Percentiles rank a stretch among this genome's conserved stretches.
Conservation (phyloP, 1,140 invertebrate species). For the Heliconius hewitsoni region DNA sequence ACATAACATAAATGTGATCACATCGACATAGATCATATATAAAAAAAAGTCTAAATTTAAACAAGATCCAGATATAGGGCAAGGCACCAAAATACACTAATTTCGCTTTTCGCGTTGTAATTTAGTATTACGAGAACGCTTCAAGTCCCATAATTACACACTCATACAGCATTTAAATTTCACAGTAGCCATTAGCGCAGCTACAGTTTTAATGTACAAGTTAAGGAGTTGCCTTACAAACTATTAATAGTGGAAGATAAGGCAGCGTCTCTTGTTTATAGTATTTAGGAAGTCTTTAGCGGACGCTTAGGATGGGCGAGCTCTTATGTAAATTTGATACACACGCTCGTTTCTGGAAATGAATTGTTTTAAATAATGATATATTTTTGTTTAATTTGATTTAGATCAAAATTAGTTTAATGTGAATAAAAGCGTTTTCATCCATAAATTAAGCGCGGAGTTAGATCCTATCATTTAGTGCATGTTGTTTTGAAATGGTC, state of each 20-base stretch:
- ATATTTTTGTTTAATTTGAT: no score
- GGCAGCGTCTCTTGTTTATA: constrained; percentile 41
- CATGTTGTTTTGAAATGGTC: no score
- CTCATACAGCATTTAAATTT: constrained; percentile 39
- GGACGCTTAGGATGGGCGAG: constrained; percentile 30
- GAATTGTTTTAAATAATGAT: not conserved
- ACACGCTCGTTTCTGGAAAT: not conserved
- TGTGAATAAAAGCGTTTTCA: no score
- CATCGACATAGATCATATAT: no score
- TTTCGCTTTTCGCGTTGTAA: constrained; percentile 11
- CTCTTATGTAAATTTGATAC: constrained; percentile 12
- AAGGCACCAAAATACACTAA: constrained; percentile 6
- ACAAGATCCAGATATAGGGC: not conserved
- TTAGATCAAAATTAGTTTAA: no score
- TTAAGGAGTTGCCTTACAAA: constrained; percentile 38
- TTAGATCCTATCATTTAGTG: no score
- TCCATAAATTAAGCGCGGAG: no score
- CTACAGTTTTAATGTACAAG: constrained; percentile 42
- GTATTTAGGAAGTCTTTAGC: constrained; percentile 44
- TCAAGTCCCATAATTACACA: constrained; percentile 33
- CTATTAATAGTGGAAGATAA: constrained; percentile 44
- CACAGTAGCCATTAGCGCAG: constrained; percentile 34
- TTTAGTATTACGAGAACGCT: constrained; percentile 23
- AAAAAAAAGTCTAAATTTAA: not conserved
- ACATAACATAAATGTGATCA: no score